A percentile compares a stretch with the other conserved stretches of the same genome.
Evolutionary conservation across 2,888 invertebrate genomes (phyloP).

Genomic region (Platycnemis pennipes): DNA sequence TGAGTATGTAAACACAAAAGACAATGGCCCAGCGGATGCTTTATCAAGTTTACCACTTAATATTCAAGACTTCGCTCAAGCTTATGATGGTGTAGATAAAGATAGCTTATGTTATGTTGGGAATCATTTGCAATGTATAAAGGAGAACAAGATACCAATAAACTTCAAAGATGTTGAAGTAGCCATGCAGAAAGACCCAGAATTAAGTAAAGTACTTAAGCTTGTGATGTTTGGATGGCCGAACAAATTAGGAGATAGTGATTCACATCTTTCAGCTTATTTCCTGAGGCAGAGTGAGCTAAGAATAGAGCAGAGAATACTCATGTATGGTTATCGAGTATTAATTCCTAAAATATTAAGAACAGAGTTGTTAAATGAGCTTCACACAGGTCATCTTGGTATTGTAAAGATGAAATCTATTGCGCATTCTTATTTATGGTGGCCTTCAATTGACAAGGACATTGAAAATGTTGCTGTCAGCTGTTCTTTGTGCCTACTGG

Average conservation of each 20-base stretch:
- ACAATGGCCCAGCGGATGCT: too few relatives aligned
- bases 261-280: background rate
- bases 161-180: too few relatives aligned
- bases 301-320: slow-evolving; percentile 70
- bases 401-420: slow-evolving; percentile 72
- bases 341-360: slow-evolving; percentile 73
- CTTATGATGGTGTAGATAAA: too few relatives aligned
- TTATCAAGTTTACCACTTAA: too few relatives aligned
- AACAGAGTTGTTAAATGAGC: slow-evolving; percentile 71
- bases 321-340: slow-evolving; percentile 72
- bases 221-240: background rate
- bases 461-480: slow-evolving; percentile 72
- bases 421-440: slow-evolving; percentile 73
- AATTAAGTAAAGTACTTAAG: too few relatives aligned
- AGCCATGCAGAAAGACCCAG: too few relatives aligned
- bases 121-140: too few relatives aligned
- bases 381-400: slow-evolving; percentile 74
- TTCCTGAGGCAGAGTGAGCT: slow-evolving; percentile 60
- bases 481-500: slow-evolving; percentile 72
- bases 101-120: too few relatives aligned
- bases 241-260: too few relatives aligned
- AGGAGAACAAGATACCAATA: too few relatives aligned
- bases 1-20: too few relatives aligned
- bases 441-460: slow-evolving; percentile 73
- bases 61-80: too few relatives aligned